Evolutionary conservation across 2,888 invertebrate genomes (phyloP), one percentile per base, ranked within the genome.

Genomic region (Zeuzera pyrina): DNA sequence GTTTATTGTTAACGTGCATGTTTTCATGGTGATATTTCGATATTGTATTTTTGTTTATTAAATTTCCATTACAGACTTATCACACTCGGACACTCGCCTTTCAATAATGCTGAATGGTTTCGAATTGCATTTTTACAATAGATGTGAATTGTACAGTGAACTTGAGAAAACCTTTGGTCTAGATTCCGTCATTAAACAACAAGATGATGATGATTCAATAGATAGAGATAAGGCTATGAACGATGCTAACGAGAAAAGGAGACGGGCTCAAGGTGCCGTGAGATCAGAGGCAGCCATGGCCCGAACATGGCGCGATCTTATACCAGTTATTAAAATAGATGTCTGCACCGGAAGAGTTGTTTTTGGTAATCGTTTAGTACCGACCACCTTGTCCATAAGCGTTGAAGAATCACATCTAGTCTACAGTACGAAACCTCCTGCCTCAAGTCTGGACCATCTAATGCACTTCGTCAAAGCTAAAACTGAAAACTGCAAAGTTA

Each of bases 401-500:
- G 91, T 97, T 30, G 98, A 98, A 69, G 97, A 98, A 73, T 93
- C 95, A 5, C 95, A 96, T 65, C 90, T 97, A 65, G 91, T 94
- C 15, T 98, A 97, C 67, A 96, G 97, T 39, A 97, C 97, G 4
- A 96, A 96, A 68, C 95, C 96, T 3, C 95, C 97, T 0, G 95
- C 95, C 2, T 97, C 97, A 8, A 91, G 92, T 15, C 86, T 97
- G 40, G 98, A 98, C 71, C 89, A 93, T 65, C 93, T 97, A 47
- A 97, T 97, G 95, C 97, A 98, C 71, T 94, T 96, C 52, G 90
- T 94, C 6, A 97, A 96, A 73, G 94, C 93, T 37, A 94, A 94
- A 71, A 93, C 95, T 3, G 98, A 98, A 68, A 98, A 97, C 74
- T 93, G 97, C 41, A 93, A 95, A 84, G 93, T 97, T 0, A 93